phyloP scores from a whole-genome alignment of 1,140 invertebrate genomes.

The Drosophila asahinai region DNA sequence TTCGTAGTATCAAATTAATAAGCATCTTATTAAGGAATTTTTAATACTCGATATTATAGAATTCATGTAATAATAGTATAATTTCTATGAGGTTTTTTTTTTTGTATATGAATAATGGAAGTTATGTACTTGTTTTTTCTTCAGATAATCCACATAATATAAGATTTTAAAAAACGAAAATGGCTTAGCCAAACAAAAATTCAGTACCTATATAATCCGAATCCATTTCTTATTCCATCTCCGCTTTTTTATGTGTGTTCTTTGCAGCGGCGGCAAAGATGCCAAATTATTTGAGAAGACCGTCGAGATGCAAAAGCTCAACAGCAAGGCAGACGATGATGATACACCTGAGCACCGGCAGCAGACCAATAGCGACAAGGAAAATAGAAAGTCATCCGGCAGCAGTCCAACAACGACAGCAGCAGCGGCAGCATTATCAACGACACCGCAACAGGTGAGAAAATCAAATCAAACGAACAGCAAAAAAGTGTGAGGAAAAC shows the following conservation, averaged over 20 bases:
- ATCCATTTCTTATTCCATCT: neutral
- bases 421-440: slow-evolving; percentile 13
- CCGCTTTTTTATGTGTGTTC: neutral
- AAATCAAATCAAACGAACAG: slow-evolving; percentile 26
- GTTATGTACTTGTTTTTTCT: too few species aligned
- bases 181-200: neutral
- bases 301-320: slow-evolving; percentile 67
- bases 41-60: too few species aligned
- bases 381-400: slow-evolving; percentile 53
- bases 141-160: too few species aligned
- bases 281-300: slow-evolving; percentile 69
- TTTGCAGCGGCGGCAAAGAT: slow-evolving; percentile 74
- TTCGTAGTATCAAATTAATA: too few species aligned
- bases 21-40: too few species aligned
- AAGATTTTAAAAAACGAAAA: too few species aligned
- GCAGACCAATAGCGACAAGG: slow-evolving; percentile 46
- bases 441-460: slow-evolving; percentile 59
- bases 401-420: slow-evolving; percentile 35
- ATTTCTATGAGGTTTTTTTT: too few species aligned
- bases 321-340: slow-evolving; percentile 35
- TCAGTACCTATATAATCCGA: neutral
- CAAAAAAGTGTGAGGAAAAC: neutral
- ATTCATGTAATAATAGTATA: too few species aligned
- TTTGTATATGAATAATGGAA: too few species aligned
- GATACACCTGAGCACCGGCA: slow-evolving; percentile 16